phyloP scores from a whole-genome alignment of 35 echinoderm and acorn worm species.

The Hemicentrotus pulcherrimus region DNA sequence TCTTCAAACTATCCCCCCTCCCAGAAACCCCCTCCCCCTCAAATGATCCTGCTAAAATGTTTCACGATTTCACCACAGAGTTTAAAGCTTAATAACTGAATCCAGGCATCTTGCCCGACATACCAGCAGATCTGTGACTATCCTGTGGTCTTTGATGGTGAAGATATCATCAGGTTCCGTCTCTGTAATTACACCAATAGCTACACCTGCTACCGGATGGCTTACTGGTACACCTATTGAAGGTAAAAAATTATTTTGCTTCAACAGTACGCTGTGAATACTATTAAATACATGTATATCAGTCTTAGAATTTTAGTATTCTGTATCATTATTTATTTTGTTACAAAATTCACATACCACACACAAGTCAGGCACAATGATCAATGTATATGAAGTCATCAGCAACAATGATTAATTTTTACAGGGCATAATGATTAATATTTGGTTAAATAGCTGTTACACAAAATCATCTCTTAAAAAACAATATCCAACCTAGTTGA shows the following conservation, averaged over 20 bases:
- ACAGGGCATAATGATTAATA: not conserved
- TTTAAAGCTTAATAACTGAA: too few relatives aligned
- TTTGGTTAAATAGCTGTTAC: not conserved
- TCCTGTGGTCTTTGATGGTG: constrained; percentile 79
- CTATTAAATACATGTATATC: too few relatives aligned
- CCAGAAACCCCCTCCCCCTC: too few relatives aligned
- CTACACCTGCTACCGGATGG: constrained; percentile 85
- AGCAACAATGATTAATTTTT: not conserved
- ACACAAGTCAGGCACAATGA: not conserved
- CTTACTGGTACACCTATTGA: constrained; percentile 78
- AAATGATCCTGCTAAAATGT: too few relatives aligned
- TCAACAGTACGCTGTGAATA: not conserved
- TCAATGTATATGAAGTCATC: not conserved
- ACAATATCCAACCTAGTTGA: not conserved
- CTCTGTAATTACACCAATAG: constrained; percentile 80
- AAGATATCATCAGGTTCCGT: constrained; percentile 65
- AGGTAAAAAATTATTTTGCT: constrained; percentile 27
- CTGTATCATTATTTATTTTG: not conserved
- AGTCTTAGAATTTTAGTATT: too few relatives aligned
- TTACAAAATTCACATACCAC: too few relatives aligned
- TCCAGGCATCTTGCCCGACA: not conserved
- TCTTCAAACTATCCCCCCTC: too few relatives aligned
- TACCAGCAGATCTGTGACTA: constrained; percentile 95
- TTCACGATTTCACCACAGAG: too few relatives aligned
- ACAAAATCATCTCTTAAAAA: not conserved